Evolutionary conservation across 2,888 invertebrate species (phyloP), one percentile per base, ranked within the genome.

Genomic region (Archips crataeganus): DNA sequence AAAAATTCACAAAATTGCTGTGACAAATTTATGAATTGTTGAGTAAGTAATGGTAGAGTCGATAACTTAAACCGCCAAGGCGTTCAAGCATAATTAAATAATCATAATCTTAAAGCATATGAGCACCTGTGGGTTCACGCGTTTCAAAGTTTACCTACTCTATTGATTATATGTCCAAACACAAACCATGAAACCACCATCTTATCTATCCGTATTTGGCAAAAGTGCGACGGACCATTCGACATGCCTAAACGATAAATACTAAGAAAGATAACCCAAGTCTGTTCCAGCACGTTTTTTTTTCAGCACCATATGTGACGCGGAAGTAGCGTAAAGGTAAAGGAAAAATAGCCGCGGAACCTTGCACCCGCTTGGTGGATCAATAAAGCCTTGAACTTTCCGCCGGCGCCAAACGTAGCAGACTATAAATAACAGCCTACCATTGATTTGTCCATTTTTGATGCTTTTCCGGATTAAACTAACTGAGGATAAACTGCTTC

Each of bases 321-420:
- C 47, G 49, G 47, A 61, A 51, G 15, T 34, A 36, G 23, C 23
- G 76, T 80, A 83, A 83, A 81, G 82, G 82, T 85, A 79, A 82
- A 86, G 86, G 85, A 79, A 78, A 78, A 78, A 54, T 67, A 42
- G 66, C 79, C 74, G 70, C 74, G 75, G 76, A 88, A 90, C 88
- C 89, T 90, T 90, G 89, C 88, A 86, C 84, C 82, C 80, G 77
- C 75, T 75, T 74, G 65, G 71, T 80, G 84, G 90, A 93, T 93
- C 93, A 86, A 93, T 93, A 93, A 87, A 92, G 89, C 93, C 93
- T 93, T 91, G 91, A 92, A 91, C 90, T 90, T 87, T 82, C 77
- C 79, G 76, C 78, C 73, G 79, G 79, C 78, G 80, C 81, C 79
- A 76, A 68, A 65, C 64, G 64, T 57, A 64, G 75, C 73, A 23